Conservation (phyloP, 1,140 invertebrate genomes). For the Babylonia areolata region DNA sequence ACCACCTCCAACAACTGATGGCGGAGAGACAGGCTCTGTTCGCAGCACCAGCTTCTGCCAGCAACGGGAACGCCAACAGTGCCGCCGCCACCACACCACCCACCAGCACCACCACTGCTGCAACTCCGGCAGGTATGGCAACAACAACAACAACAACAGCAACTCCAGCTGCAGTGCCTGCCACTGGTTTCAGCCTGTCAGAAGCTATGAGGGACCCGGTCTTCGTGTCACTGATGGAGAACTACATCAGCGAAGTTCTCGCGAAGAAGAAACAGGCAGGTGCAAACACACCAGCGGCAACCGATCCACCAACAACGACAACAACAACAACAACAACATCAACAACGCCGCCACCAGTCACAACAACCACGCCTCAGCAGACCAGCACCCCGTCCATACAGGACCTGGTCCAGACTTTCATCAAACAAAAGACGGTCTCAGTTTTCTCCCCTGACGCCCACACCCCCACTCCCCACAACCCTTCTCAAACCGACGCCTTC, state of each 20-base stretch:
- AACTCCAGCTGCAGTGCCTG: not conserved
- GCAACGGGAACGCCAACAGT: not conserved
- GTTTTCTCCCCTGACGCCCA: not conserved
- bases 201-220: slow-evolving; percentile 7
- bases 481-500: not conserved
- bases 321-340: not conserved
- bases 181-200: not conserved
- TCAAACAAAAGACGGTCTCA: not conserved
- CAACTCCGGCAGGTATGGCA: not conserved
- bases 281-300: not conserved
- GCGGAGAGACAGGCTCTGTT: not conserved
- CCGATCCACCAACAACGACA: not conserved
- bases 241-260: not conserved
- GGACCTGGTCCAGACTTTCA: not conserved
- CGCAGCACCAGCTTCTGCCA: not conserved
- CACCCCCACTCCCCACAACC: not conserved
- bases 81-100: not conserved
- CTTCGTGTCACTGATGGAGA: not conserved
- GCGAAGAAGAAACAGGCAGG: not conserved
- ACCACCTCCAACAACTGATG: slow-evolving; percentile 16
- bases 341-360: not conserved
- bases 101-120: not conserved
- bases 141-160: not conserved
- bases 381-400: not conserved
- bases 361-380: not conserved